Conservation (phyloP, 1,140 invertebrate genomes). For the Drosophila sucinea region DNA sequence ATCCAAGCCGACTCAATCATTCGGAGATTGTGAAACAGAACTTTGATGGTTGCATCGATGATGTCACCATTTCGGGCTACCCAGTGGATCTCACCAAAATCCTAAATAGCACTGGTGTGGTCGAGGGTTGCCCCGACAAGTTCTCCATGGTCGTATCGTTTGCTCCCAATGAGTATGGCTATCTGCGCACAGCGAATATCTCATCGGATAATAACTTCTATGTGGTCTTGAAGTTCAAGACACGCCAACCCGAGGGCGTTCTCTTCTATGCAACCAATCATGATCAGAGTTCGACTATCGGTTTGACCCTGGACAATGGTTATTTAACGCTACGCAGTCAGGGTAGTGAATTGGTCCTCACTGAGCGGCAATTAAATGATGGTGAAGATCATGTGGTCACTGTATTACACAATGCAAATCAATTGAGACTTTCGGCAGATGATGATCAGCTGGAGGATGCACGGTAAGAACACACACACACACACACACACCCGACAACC, state of each 20-base stretch:
- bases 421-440: slow-evolving; percentile 91
- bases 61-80: slow-evolving; percentile 89
- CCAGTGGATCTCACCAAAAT: slow-evolving; percentile 92
- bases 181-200: slow-evolving; percentile 86
- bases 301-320: slow-evolving; percentile 88
- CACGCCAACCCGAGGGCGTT: slow-evolving; percentile 89
- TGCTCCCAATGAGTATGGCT: slow-evolving; percentile 86
- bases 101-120: slow-evolving; percentile 90
- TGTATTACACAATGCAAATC: slow-evolving; percentile 87
- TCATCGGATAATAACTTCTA: slow-evolving; percentile 86
- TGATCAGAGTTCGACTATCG: slow-evolving; percentile 87
- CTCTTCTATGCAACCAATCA: slow-evolving; percentile 89
- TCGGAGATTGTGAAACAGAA: slow-evolving; percentile 87
- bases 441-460: slow-evolving; percentile 87
- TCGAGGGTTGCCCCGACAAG: slow-evolving; percentile 92
- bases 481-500: not conserved
- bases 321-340: slow-evolving; percentile 88
- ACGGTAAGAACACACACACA: slow-evolving; percentile 83
- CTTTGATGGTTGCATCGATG: slow-evolving; percentile 97
- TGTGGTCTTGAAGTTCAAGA: slow-evolving; percentile 95
- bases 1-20: slow-evolving; percentile 88
- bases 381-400: slow-evolving; percentile 96
- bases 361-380: slow-evolving; percentile 90
- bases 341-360: slow-evolving; percentile 85
- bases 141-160: slow-evolving; percentile 76